Evolutionary conservation across 2,113 vertebrate species (phyloP), one percentile per base, ranked within the genome.

Genomic region (Cathartes aura): DNA sequence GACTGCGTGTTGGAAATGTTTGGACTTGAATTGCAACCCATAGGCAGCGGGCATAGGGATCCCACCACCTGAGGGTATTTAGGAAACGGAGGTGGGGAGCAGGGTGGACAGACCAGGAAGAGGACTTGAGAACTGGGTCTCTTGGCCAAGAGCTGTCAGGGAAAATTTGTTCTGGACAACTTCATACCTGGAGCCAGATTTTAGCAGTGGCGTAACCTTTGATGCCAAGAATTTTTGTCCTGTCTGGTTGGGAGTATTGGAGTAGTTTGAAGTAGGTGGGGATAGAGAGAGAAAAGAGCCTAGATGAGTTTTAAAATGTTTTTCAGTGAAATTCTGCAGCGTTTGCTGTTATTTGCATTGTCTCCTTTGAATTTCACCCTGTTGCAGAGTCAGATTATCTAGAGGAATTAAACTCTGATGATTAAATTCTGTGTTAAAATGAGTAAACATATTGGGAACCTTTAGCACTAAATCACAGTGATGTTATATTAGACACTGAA

Each of bases 11-110:
- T 62, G 34, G 64, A 29, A 21, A 15, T 15, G 17, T 15, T 45
- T 45, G 71, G 10, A 23, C 52, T 68, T 17, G 30, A 47, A 29
- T 19, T 7, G 17, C n/a, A 36, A 3, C 32, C 22, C 15, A 12
- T 1, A 8, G 36, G 3, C 26, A 55, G 55, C 0, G 2, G 8
- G 12, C 3, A 2, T 3, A 4, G 40, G 40, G 64, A 38, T 82
- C 32, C 42, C n/a, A 53, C 14, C 7, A 6, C 38, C 36, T 8
- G 19, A 3, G 42, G 36, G 18, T 34, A 3, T 45, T 26, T 5
- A 6, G 40, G 67, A 45, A 17, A 7, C 0, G 3, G 29, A 45
- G 27, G 32, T 17, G 27, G 42, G 79, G 47, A 59, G 29, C 27
- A 13, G 23, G 21, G 26, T 36, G 62, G 73, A 6, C 50, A 68